Conservation (phyloP, 1,140 invertebrate species). For the Thalassaphorura encarpata region DNA sequence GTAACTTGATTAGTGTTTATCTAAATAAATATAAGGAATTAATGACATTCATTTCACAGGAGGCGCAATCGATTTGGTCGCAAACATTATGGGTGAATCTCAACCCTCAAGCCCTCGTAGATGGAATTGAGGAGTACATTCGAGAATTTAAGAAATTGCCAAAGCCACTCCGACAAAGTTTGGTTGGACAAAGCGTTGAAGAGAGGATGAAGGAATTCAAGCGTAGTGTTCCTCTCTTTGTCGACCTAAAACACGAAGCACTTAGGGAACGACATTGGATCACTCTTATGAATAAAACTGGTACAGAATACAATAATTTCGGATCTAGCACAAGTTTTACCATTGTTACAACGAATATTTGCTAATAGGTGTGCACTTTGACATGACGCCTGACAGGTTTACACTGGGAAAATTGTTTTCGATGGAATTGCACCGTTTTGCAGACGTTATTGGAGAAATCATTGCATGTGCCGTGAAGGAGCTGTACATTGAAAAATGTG, state of each 20-base stretch:
- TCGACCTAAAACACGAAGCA: constrained; percentile 81
- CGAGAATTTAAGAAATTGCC: constrained; percentile 61
- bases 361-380: constrained; percentile 46
- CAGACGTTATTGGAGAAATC: too few species aligned
- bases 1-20: constrained; percentile 34
- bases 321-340: background rate
- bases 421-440: too few species aligned
- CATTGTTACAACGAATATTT: background rate
- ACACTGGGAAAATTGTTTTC: constrained; percentile 82
- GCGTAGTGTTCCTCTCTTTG: constrained; percentile 73
- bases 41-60: constrained; percentile 32
- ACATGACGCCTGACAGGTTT: constrained; percentile 74
- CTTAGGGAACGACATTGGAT: constrained; percentile 79
- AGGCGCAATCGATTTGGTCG: constrained; percentile 63
- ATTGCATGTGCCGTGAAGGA: too few species aligned
- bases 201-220: constrained; percentile 78
- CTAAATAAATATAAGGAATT: constrained; percentile 14
- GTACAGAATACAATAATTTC: constrained; percentile 37
- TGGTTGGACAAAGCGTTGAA: constrained; percentile 57
- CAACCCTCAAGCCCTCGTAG: constrained; percentile 66
- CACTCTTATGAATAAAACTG: constrained; percentile 75
- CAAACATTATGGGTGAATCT: constrained; percentile 77
- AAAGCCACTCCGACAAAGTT: constrained; percentile 44
- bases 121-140: constrained; percentile 75
- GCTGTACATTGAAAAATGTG: too few species aligned